phyloP scores from a whole-genome alignment of 2,888 invertebrate genomes.

The Barypeithes pellucidus region DNA sequence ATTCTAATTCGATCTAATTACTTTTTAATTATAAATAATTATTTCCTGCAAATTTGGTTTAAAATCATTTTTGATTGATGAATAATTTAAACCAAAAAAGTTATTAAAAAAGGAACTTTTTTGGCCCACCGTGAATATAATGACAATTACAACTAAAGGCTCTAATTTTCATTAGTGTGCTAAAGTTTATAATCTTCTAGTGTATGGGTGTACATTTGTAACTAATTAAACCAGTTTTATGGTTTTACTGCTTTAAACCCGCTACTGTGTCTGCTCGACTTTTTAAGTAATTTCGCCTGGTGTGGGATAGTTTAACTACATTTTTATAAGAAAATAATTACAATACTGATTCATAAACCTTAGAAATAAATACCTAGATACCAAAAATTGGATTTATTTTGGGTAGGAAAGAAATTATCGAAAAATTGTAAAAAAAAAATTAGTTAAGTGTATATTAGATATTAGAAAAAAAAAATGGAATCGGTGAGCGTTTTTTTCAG shows the following conservation, averaged over 20 bases:
- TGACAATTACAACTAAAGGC: too few relatives aligned
- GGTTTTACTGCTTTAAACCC: conserved; percentile 5
- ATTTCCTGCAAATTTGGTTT: too few relatives aligned
- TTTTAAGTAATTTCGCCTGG: conserved; percentile 20
- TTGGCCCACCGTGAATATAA: too few relatives aligned
- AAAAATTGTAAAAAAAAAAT: conserved; percentile 11
- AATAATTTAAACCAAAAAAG: too few relatives aligned
- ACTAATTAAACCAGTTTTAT: conserved; percentile 41
- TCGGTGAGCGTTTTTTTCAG: too few relatives aligned
- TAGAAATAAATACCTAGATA: conserved; percentile 16
- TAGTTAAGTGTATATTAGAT: conserved; percentile 4
- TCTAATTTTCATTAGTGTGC: too few relatives aligned
- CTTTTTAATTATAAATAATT: too few relatives aligned
- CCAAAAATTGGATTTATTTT: conserved; percentile 32
- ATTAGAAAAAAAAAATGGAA: too few relatives aligned
- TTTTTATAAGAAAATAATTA: neutral
- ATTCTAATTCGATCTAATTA: too few relatives aligned
- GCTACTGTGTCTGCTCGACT: neutral
- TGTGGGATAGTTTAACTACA: conserved; percentile 26
- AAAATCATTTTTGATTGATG: too few relatives aligned
- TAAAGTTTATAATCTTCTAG: too few relatives aligned
- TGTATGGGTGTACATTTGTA: neutral
- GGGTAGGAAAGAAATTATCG: neutral
- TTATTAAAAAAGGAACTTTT: too few relatives aligned
- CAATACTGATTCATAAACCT: conserved; percentile 4